Conservation (phyloP, 2,888 invertebrate genomes). For the Disparrhopalites patrizii region DNA sequence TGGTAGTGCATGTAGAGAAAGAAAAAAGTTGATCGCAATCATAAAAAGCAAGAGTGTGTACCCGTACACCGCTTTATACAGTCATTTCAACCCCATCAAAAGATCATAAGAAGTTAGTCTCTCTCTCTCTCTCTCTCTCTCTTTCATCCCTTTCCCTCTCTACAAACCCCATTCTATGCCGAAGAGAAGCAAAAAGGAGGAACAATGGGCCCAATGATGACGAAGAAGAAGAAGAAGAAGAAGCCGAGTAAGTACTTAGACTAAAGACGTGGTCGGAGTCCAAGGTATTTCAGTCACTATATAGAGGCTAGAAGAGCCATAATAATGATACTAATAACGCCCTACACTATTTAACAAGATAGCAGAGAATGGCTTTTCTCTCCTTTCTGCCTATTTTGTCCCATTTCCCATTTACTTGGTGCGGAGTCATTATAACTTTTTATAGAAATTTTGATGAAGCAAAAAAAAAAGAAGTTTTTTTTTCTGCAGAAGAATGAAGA, state of each 20-base stretch:
- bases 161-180: background rate
- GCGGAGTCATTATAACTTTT: too few relatives aligned
- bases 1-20: constrained; percentile 2
- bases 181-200: constrained; percentile 3
- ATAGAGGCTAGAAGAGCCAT: background rate
- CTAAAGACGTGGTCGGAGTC: constrained; percentile 21
- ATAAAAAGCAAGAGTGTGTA: background rate
- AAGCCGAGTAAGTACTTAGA: constrained; percentile 7
- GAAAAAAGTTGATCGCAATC: constrained; percentile 3
- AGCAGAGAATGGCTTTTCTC: background rate
- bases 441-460: too few relatives aligned
- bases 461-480: too few relatives aligned
- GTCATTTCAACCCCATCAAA: constrained; percentile 13
- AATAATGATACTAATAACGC: background rate
- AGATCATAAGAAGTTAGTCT: constrained; percentile 3
- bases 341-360: background rate
- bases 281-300: constrained; percentile 20
- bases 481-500: too few relatives aligned
- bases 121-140: background rate
- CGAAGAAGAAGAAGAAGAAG: constrained; percentile 6
- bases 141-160: background rate
- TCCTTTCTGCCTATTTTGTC: background rate
- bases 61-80: background rate
- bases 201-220: background rate
- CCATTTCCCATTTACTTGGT: background rate